These are phyloP conservation scores for Pterostichus niger DNA, from an alignment of 2,888 invertebrate species.

Conservation along the genomic window DNA sequence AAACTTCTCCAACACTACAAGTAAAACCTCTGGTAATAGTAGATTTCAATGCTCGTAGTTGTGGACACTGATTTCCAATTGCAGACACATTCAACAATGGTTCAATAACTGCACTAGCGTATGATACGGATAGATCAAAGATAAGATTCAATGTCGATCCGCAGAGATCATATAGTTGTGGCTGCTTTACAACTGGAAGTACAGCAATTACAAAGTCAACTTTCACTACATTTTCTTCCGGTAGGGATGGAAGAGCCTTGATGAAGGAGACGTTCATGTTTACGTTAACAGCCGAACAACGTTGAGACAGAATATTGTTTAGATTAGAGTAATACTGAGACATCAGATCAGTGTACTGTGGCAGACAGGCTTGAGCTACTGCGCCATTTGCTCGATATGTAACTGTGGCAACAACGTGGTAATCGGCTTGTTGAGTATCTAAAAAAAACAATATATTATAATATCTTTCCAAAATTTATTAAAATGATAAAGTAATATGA, in stretches of 20 bases:
- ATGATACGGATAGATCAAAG: slow-evolving; percentile 95
- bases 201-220: slow-evolving; percentile 94
- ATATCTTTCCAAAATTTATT: no score
- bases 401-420: slow-evolving; percentile 92
- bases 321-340: slow-evolving; percentile 89
- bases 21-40: slow-evolving; percentile 93
- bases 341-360: slow-evolving; percentile 90
- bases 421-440: slow-evolving; percentile 97
- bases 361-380: slow-evolving; percentile 89
- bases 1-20: slow-evolving; percentile 94
- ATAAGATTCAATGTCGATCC: slow-evolving; percentile 95
- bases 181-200: slow-evolving; percentile 92
- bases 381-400: slow-evolving; percentile 94
- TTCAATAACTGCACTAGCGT: slow-evolving; percentile 93
- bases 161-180: slow-evolving; percentile 95
- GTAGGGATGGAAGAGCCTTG: slow-evolving; percentile 87
- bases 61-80: slow-evolving; percentile 95
- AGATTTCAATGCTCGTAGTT: slow-evolving; percentile 91
- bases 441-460: slow-evolving; percentile 69
- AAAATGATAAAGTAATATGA: background rate
- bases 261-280: slow-evolving; percentile 96
- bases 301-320: slow-evolving; percentile 90
- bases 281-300: slow-evolving; percentile 96
- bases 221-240: slow-evolving; percentile 93
- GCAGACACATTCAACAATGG: slow-evolving; percentile 92